Percentiles rank a stretch among this genome's conserved stretches.
These are phyloP conservation scores for Stegostoma tigrinum DNA, from an alignment of 2,113 vertebrate species.

Conservation along the genomic window DNA sequence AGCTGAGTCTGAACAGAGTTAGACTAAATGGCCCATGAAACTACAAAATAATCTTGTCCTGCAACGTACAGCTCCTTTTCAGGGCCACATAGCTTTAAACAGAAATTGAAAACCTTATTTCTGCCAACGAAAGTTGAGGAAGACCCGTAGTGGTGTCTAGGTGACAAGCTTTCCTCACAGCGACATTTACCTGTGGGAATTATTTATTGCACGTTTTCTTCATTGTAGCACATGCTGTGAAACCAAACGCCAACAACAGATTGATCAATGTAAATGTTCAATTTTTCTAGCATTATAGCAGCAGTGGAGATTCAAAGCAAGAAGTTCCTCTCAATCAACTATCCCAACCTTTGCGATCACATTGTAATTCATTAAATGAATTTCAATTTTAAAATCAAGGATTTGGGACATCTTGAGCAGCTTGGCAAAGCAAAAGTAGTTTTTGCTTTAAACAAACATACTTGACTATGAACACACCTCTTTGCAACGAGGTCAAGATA, in stretches of 20 bases:
- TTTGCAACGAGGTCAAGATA: neutral
- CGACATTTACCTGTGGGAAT: neutral
- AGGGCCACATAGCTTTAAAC: neutral
- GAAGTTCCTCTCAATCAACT: neutral
- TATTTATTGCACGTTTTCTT: neutral
- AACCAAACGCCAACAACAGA: neutral
- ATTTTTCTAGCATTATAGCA: neutral
- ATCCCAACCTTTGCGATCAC: neutral
- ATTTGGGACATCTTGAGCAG: neutral
- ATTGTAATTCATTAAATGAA: neutral
- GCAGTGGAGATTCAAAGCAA: neutral
- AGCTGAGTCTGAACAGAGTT: neutral
- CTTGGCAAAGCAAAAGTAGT: neutral
- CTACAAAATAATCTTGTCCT: neutral
- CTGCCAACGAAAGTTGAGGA: neutral
- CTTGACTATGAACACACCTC: neutral
- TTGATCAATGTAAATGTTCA: neutral
- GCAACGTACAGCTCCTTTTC: neutral
- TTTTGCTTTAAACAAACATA: neutral
- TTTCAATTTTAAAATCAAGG: neutral
- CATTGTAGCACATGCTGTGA: neutral
- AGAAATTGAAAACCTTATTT: neutral
- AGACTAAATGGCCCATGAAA: neutral
- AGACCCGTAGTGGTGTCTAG: neutral
- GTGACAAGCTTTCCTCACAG: neutral